phyloP scores from a whole-genome alignment of 1,140 invertebrate species.

The Drosophila orena region DNA sequence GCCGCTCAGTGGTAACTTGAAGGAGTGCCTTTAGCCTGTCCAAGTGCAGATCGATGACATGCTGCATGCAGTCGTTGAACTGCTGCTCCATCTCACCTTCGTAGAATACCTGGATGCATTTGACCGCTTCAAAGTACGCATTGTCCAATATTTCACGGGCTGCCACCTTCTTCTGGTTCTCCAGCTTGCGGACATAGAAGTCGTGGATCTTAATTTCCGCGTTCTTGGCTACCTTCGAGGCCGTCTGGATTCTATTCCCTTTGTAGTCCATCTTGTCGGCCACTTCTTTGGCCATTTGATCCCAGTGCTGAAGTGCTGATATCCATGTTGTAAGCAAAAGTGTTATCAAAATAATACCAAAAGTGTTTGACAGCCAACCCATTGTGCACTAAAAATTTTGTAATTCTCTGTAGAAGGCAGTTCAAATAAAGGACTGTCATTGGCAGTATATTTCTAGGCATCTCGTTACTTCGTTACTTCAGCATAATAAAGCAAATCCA shows the following conservation, averaged over 20 bases:
- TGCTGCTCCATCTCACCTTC: neutral
- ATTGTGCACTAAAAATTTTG: slow-evolving; percentile 6
- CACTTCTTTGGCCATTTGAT: neutral
- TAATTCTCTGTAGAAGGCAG: no score
- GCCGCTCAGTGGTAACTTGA: neutral
- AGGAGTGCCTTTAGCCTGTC: neutral
- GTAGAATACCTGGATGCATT: neutral
- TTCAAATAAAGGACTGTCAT: no score
- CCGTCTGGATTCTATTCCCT: neutral
- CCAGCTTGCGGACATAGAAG: neutral
- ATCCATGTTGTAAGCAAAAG: neutral
- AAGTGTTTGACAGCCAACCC: slow-evolving; percentile 9
- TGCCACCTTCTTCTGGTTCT: neutral
- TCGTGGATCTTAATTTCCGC: neutral
- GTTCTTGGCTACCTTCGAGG: neutral
- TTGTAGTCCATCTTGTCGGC: neutral
- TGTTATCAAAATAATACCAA: neutral
- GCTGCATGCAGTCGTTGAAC: slow-evolving; percentile 9
- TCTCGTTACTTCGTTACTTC: no score
- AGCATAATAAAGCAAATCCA: no score
- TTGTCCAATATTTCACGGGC: neutral
- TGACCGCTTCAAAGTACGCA: neutral
- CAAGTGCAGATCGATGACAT: neutral
- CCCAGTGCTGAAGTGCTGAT: neutral
- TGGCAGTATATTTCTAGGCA: no score